Percentiles rank a stretch among this genome's conserved stretches.
phyloP scores from a whole-genome alignment of 1,140 invertebrate genomes.

The Globodera ellingtonae region DNA sequence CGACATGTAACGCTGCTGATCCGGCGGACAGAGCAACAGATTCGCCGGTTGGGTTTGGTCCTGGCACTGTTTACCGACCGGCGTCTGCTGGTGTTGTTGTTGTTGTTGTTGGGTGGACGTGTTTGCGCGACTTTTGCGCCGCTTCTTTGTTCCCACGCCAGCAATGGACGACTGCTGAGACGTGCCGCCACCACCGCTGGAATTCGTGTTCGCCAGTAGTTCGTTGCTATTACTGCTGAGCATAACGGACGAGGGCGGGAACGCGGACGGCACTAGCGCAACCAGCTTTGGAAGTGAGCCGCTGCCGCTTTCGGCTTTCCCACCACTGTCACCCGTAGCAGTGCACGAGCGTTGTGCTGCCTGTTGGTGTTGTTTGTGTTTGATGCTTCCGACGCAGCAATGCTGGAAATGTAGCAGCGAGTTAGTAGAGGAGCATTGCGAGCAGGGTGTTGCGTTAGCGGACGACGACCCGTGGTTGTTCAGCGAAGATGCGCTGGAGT shows the following conservation, averaged over 20 bases:
- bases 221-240: conserved; percentile 15
- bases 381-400: neutral
- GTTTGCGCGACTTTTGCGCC: neutral
- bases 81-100: neutral
- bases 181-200: neutral
- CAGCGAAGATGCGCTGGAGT: conserved; percentile 21
- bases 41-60: neutral
- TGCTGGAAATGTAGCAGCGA: conserved; percentile 3
- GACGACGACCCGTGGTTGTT: conserved; percentile 3
- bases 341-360: conserved; percentile 5
- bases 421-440: conserved; percentile 21
- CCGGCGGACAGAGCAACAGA: neutral
- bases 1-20: neutral
- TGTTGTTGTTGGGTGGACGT: neutral
- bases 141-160: neutral
- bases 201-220: neutral
- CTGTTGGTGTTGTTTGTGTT: neutral
- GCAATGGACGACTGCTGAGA: neutral
- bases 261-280: conserved; percentile 17
- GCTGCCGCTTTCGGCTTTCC: neutral
- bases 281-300: conserved; percentile 18
- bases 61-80: neutral
- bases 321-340: neutral
- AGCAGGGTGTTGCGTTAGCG: neutral
- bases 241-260: conserved; percentile 25